Conservation (phyloP, 1,140 invertebrate species). For the Grapholita molesta region DNA sequence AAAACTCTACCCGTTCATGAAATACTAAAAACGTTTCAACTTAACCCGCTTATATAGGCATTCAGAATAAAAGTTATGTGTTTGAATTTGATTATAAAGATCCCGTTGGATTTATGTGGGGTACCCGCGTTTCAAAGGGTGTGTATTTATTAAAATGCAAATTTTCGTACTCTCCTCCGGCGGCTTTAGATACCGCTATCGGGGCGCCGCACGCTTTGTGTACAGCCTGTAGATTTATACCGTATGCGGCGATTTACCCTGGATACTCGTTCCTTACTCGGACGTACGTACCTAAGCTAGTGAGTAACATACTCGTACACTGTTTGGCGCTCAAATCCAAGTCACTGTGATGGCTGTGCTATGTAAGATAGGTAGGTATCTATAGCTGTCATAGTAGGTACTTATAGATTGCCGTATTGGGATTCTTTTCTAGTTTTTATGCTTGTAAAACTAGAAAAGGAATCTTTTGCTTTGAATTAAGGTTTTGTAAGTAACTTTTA, state of each 20-base stretch:
- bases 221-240: conserved; percentile 73
- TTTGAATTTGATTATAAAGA: conserved; percentile 78
- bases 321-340: background rate
- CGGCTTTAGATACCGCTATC: conserved; percentile 73
- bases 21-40: background rate
- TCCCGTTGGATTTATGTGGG: conserved; percentile 68
- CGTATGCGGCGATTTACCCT: conserved; percentile 52
- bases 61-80: conserved; percentile 69
- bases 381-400: background rate
- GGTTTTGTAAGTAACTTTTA: too few species aligned
- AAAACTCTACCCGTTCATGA: too few species aligned
- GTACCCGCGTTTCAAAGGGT: conserved; percentile 66
- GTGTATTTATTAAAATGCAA: conserved; percentile 79
- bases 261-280: conserved; percentile 30
- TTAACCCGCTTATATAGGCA: conserved; percentile 30
- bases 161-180: conserved; percentile 65
- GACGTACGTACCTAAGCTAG: background rate
- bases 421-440: too few species aligned
- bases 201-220: conserved; percentile 67
- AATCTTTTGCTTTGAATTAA: too few species aligned
- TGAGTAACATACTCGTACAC: background rate
- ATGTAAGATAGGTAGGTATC: background rate
- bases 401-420: background rate
- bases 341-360: background rate
- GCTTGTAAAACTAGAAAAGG: too few species aligned